Percentiles rank a stretch among this genome's conserved stretches.
Evolutionary conservation across 2,797 vertebrate genomes (phyloP).

Genomic region (Clangula hyemalis): DNA sequence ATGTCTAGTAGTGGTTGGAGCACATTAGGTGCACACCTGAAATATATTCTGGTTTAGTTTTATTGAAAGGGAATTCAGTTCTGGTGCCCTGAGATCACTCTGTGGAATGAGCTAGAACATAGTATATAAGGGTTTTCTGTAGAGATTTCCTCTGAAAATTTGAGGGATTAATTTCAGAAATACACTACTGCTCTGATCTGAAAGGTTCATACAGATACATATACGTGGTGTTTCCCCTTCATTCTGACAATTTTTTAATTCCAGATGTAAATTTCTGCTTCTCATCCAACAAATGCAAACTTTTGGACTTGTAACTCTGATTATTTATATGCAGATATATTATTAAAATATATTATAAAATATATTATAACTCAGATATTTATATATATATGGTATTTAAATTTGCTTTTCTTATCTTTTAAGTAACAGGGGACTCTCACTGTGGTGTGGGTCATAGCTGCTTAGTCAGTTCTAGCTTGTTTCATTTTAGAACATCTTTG

Average conservation of each 20-base stretch:
- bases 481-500: neutral
- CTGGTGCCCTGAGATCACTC: neutral
- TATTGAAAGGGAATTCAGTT: neutral
- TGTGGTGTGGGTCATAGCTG: neutral
- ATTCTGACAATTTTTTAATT: neutral
- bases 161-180: neutral
- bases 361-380: too few species aligned
- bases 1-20: neutral
- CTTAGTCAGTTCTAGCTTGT: neutral
- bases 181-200: neutral
- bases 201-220: neutral
- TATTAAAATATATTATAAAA: too few species aligned
- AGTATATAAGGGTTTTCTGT: neutral
- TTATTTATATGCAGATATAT: neutral
- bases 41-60: neutral
- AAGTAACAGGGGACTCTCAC: neutral
- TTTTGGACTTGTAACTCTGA: neutral
- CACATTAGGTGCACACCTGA: neutral
- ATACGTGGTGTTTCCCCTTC: neutral
- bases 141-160: neutral
- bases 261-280: neutral
- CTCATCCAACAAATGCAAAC: neutral
- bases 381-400: neutral
- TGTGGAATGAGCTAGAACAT: neutral
- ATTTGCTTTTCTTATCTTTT: neutral